phyloP scores from a whole-genome alignment of 2,797 vertebrate species.

The Furcifer pardalis region DNA sequence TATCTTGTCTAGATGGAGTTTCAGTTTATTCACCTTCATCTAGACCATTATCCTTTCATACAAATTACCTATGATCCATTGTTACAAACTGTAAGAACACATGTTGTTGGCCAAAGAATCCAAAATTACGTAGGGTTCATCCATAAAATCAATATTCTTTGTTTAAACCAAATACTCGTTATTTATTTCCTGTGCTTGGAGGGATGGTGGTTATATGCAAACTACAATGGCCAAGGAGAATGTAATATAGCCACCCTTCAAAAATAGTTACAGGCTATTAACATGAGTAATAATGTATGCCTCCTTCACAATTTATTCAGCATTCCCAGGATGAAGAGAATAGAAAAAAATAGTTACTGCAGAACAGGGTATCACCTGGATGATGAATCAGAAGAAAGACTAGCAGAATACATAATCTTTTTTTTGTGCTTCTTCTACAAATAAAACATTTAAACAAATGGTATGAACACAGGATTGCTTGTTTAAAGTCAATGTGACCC shows the following conservation, averaged over 20 bases:
- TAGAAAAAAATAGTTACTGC: not conserved
- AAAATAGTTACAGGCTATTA: not conserved
- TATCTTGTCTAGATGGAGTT: no score
- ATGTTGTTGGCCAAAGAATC: no score
- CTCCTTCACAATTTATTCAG: not conserved
- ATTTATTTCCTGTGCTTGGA: no score
- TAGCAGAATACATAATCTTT: not conserved
- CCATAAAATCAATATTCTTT: no score
- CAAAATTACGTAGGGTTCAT: no score
- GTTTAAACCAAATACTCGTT: no score
- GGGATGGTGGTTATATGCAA: not conserved
- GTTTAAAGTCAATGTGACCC: not conserved
- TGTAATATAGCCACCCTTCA: not conserved
- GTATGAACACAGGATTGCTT: not conserved
- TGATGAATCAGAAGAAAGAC: not conserved
- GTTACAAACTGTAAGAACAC: no score
- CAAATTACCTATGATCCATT: no score
- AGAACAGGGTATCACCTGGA: not conserved
- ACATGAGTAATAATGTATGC: not conserved
- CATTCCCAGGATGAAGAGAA: not conserved
- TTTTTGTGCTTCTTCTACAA: no score
- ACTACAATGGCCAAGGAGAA: not conserved
- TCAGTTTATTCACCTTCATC: no score
- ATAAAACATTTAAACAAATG: not conserved
- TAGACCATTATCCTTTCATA: no score